A percentile compares a stretch with the other conserved stretches of the same genome.
These are phyloP conservation scores for Maccullochella peelii DNA, from an alignment of 2,113 vertebrate genomes.

Conservation along the genomic window DNA sequence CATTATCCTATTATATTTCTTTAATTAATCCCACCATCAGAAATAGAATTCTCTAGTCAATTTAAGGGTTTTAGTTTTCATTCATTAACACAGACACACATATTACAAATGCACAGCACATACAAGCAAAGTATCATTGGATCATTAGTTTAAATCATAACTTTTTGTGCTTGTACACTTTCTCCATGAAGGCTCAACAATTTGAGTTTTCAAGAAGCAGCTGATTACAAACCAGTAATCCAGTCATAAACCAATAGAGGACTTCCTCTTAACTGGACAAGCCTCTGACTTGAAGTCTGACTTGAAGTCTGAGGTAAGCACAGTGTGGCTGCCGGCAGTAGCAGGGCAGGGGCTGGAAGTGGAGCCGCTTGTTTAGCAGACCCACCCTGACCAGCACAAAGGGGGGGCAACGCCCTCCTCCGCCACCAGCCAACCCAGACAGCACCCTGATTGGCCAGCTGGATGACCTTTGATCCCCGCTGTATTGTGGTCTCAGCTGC, in stretches of 20 bases:
- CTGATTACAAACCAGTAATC: not conserved
- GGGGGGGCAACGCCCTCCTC: slow-evolving; percentile 66
- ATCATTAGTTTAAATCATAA: not conserved
- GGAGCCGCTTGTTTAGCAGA: slow-evolving; percentile 74
- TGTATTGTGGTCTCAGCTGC: slow-evolving; percentile 80
- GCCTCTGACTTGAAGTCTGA: slow-evolving; percentile 2
- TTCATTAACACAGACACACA: slow-evolving; percentile 27
- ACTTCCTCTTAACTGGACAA: slow-evolving; percentile 12
- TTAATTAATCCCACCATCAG: slow-evolving; percentile 44
- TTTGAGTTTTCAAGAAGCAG: slow-evolving; percentile 2
- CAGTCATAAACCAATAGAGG: not conserved
- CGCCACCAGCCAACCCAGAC: slow-evolving; percentile 56
- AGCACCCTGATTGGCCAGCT: slow-evolving; percentile 73
- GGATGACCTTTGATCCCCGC: slow-evolving; percentile 76
- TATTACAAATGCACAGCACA: not conserved
- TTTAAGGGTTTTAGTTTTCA: slow-evolving; percentile 20
- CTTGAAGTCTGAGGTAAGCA: slow-evolving; percentile 49
- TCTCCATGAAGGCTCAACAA: not conserved
- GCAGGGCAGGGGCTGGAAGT: slow-evolving; percentile 60
- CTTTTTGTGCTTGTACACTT: not conserved
- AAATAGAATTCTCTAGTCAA: slow-evolving; percentile 38
- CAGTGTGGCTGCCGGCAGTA: slow-evolving; percentile 26
- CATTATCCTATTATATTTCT: slow-evolving; percentile 25
- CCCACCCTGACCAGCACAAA: slow-evolving; percentile 81
- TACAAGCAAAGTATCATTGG: not conserved